phyloP scores from a whole-genome alignment of 2,113 vertebrate genomes.

The Cyanistes caeruleus region DNA sequence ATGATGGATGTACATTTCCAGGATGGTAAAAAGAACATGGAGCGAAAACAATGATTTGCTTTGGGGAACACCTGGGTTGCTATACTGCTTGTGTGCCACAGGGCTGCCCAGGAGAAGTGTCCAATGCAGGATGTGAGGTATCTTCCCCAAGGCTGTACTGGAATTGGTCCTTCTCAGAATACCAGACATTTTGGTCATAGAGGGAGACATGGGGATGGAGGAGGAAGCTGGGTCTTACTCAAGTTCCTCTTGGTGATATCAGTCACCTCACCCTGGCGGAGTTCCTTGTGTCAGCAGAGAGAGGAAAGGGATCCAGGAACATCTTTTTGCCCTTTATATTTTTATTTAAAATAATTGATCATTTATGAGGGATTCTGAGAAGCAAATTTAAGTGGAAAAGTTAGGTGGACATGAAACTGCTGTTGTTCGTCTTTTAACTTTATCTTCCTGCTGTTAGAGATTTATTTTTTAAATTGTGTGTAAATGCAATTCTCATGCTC shows the following conservation, averaged over 20 bases:
- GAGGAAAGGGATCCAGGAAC: not conserved
- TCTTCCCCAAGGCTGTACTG: not conserved
- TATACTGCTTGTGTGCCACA: not conserved
- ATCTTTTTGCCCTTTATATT: not conserved
- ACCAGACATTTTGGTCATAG: not conserved
- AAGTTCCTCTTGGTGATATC: not conserved
- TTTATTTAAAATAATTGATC: not conserved
- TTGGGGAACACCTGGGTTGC: not conserved
- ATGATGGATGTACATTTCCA: not conserved
- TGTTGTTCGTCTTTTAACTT: not conserved
- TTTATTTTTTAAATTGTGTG: not conserved
- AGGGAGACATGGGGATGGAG: not conserved
- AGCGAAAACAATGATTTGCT: not conserved
- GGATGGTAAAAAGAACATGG: not conserved
- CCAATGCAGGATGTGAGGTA: not conserved
- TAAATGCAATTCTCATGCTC: not conserved
- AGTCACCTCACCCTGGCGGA: not conserved
- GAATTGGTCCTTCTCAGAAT: not conserved
- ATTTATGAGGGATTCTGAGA: not conserved
- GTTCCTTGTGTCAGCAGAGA: not conserved
- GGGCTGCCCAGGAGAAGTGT: not conserved
- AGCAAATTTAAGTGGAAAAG: not conserved
- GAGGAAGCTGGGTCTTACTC: not conserved
- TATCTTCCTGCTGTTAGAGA: not conserved
- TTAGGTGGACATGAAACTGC: not conserved